Percentiles rank a stretch among this genome's conserved stretches.
Evolutionary conservation across 92 coral and sea anemone species (phyloP).

Genomic region (Heliopora coerulea): DNA sequence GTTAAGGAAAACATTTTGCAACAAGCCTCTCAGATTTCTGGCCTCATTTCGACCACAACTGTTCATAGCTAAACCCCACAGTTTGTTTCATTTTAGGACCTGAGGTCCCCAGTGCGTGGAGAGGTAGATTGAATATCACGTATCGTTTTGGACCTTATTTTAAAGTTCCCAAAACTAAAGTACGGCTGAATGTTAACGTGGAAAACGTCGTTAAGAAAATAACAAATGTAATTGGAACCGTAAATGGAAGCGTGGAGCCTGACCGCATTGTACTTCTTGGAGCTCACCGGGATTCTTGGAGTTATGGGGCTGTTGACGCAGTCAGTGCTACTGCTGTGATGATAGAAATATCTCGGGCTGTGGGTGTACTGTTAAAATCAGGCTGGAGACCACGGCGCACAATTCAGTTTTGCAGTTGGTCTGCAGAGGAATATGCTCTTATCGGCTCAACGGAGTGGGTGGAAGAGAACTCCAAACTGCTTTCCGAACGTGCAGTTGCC

Average conservation of each 20-base stretch:
- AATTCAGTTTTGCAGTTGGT: slow-evolving; percentile 82
- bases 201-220: slow-evolving; percentile 52
- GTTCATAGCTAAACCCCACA: too few species aligned
- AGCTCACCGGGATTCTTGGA: slow-evolving; percentile 98
- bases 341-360: slow-evolving; percentile 93
- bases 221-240: slow-evolving; percentile 87
- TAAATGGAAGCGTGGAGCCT: slow-evolving; percentile 79
- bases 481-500: slow-evolving; percentile 57
- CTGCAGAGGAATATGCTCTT: slow-evolving; percentile 65
- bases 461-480: slow-evolving; percentile 50
- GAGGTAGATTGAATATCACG: slow-evolving; percentile 54
- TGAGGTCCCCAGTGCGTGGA: slow-evolving; percentile 57
- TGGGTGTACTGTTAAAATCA: slow-evolving; percentile 67
- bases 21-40: too few species aligned
- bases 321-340: slow-evolving; percentile 83
- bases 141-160: slow-evolving; percentile 84
- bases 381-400: slow-evolving; percentile 83
- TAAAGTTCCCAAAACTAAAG: slow-evolving; percentile 47
- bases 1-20: too few species aligned
- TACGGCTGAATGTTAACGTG: slow-evolving; percentile 68
- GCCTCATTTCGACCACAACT: too few species aligned
- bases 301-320: slow-evolving; percentile 90
- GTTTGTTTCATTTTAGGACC: slow-evolving; percentile 40
- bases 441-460: slow-evolving; percentile 72
- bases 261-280: slow-evolving; percentile 98